Conservation (phyloP, 2,113 vertebrate genomes). For the Prietella phreatophila region DNA sequence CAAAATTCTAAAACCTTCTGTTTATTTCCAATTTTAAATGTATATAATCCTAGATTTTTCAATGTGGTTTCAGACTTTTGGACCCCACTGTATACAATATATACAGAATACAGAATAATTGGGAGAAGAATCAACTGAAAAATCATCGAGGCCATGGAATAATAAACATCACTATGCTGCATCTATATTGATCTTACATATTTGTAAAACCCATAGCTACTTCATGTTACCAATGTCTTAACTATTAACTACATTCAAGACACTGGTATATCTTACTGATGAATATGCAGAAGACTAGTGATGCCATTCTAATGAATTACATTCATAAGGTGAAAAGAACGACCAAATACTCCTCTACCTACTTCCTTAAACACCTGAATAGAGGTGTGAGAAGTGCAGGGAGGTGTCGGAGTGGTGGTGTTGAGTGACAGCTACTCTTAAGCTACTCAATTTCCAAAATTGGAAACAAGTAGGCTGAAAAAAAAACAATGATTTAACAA, state of each 20-base stretch:
- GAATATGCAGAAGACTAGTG: not conserved
- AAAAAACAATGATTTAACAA: not conserved
- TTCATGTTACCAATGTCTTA: not conserved
- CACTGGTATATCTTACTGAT: not conserved
- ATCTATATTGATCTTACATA: not conserved
- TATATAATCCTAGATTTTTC: not conserved
- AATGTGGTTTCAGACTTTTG: not conserved
- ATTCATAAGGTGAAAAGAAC: not conserved
- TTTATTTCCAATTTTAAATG: not conserved
- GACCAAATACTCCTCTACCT: not conserved
- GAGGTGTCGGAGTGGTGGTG: not conserved
- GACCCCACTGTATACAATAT: not conserved
- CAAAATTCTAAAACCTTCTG: not conserved
- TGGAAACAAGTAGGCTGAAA: not conserved
- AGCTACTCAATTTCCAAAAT: too few relatives aligned
- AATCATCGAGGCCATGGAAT: not conserved
- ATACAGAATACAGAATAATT: not conserved
- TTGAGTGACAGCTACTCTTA: slow-evolving; percentile 23
- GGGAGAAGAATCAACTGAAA: not conserved
- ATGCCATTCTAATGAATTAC: not conserved
- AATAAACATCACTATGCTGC: not conserved
- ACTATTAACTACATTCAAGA: not conserved
- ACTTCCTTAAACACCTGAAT: slow-evolving; percentile 2
- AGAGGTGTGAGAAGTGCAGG: not conserved
- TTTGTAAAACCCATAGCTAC: not conserved